Evolutionary conservation across 2,113 vertebrate genomes (phyloP).

Genomic region (Telmatochromis sp.): DNA sequence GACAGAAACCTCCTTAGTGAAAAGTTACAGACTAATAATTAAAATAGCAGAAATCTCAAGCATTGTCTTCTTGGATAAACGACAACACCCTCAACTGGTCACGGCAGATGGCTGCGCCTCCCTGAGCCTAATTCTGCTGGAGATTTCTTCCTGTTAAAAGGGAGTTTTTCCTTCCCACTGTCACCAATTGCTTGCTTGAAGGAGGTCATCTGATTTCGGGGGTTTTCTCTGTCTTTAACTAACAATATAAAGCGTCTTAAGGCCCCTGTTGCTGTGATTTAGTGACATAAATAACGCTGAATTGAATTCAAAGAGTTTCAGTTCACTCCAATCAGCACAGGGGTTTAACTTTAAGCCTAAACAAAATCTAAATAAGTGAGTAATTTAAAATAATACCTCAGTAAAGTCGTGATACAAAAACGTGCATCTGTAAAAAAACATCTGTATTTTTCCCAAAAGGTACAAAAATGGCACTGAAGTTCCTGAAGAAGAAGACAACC

Average conservation of each 20-base stretch:
- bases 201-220: fast-evolving
- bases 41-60: not conserved
- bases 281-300: not conserved
- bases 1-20: not conserved
- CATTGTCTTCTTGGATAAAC: no score
- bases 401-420: not conserved
- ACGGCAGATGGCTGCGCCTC: not conserved
- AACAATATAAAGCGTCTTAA: not conserved
- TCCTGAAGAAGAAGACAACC: conserved; percentile 81
- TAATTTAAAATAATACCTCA: not conserved
- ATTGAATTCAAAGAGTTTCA: not conserved
- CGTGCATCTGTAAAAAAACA: not conserved
- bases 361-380: not conserved
- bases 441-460: conserved; percentile 42
- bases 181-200: not conserved
- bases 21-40: not conserved
- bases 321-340: not conserved
- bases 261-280: fast-evolving
- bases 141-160: not conserved
- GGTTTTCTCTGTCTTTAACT: not conserved
- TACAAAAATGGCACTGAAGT: conserved; percentile 81
- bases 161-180: not conserved
- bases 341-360: not conserved
- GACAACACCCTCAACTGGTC: not conserved
- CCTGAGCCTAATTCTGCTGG: not conserved